Evolutionary conservation across 2,797 vertebrate species (phyloP).

Genomic region (Pachyuromys duprasi): DNA sequence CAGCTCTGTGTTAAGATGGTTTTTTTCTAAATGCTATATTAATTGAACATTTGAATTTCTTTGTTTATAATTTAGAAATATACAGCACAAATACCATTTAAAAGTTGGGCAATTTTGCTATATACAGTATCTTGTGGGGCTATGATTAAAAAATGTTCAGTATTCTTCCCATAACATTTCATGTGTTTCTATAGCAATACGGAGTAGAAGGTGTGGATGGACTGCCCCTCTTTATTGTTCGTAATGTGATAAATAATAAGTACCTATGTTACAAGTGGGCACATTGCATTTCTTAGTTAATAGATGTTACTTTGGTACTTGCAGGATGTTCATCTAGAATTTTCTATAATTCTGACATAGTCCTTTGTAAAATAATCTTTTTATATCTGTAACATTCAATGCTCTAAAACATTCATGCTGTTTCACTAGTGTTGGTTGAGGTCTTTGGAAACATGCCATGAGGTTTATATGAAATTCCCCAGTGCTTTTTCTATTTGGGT

Average conservation of each 20-base stretch:
- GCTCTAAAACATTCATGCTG: not conserved
- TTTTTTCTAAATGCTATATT: not conserved
- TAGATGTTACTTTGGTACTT: not conserved
- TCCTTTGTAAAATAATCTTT: not conserved
- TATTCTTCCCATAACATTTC: slow-evolving; percentile 52
- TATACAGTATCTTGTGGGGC: not conserved
- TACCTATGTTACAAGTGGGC: not conserved
- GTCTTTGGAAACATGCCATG: not conserved
- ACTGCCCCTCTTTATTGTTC: not conserved
- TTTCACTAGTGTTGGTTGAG: slow-evolving; percentile 4
- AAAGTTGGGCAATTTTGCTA: not conserved
- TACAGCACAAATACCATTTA: not conserved
- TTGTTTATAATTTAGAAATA: slow-evolving; percentile 38
- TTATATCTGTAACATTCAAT: not conserved
- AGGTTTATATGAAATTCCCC: slow-evolving; percentile 2
- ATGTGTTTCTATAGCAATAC: not conserved
- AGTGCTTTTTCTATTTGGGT: not conserved
- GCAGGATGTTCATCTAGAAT: not conserved
- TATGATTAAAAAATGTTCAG: not conserved
- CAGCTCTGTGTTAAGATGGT: not conserved
- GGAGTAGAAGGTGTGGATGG: slow-evolving; percentile 1
- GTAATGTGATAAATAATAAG: not conserved
- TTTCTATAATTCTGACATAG: not conserved
- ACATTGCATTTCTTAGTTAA: not conserved
- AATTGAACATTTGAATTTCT: not conserved